Evolutionary conservation across 2,113 vertebrate genomes (phyloP).

Genomic region (Chroicocephalus ridibundus): DNA sequence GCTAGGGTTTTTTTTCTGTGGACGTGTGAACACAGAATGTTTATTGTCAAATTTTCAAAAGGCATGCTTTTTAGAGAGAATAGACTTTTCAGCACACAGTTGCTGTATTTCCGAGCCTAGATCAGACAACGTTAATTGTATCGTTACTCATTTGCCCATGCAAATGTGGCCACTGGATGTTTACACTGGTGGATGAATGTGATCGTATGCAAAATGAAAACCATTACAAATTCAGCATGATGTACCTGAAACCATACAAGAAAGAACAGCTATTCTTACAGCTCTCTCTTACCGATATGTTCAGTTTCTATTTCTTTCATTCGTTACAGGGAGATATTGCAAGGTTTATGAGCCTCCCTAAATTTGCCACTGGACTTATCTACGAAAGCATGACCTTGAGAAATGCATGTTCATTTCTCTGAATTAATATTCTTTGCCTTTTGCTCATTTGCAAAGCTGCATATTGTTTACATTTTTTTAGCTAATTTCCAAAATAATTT

Average conservation of each 20-base stretch:
- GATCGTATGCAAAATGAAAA: not conserved
- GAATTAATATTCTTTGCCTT: not conserved
- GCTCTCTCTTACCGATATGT: not conserved
- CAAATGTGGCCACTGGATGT: not conserved
- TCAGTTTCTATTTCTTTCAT: not conserved
- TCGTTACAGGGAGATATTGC: not conserved
- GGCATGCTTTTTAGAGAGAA: not conserved
- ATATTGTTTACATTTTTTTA: not conserved
- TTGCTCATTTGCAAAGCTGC: not conserved
- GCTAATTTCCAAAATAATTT: not conserved
- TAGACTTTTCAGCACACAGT: not conserved
- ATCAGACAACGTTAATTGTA: not conserved
- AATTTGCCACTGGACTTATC: not conserved
- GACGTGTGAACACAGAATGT: fast-evolving
- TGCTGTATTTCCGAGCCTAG: not conserved
- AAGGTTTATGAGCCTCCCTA: not conserved
- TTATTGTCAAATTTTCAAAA: not conserved
- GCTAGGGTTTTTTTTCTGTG: not conserved
- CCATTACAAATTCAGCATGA: not conserved
- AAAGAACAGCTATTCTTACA: not conserved
- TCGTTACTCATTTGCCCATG: not conserved
- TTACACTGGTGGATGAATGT: not conserved
- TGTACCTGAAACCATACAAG: not conserved
- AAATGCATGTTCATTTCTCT: not conserved
- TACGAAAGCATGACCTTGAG: not conserved